Percentiles rank a stretch among this genome's conserved stretches.
phyloP scores from a whole-genome alignment of 2,797 vertebrate genomes.

The Microchirus variegatus region DNA sequence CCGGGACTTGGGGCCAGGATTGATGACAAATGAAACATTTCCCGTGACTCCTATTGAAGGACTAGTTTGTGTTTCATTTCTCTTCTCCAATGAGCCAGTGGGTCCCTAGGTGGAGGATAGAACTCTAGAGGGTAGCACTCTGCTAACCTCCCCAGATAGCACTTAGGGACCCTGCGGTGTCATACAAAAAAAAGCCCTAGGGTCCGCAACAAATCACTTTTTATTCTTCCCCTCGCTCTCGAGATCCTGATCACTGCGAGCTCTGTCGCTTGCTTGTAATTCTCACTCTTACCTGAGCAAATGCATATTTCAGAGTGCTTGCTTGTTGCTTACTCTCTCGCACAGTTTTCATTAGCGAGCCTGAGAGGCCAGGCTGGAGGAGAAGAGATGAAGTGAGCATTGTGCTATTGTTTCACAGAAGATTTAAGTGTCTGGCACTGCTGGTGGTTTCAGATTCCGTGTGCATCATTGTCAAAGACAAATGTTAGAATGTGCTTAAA shows the following conservation, averaged over 20 bases:
- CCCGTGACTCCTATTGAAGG: conserved; percentile 43
- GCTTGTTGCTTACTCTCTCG: conserved; percentile 18
- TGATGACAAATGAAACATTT: conserved; percentile 46
- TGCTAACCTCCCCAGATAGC: conserved; percentile 52
- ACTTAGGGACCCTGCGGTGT: conserved; percentile 41
- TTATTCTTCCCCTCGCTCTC: conserved; percentile 40
- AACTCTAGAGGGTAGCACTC: conserved; percentile 35
- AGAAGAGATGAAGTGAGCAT: conserved; percentile 53
- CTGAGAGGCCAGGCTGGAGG: conserved; percentile 41
- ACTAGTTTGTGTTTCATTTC: conserved; percentile 58
- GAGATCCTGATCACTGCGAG: conserved; percentile 21
- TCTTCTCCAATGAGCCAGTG: conserved; percentile 30
- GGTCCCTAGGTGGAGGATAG: too few species aligned
- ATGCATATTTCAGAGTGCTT: conserved; percentile 33
- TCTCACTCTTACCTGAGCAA: conserved; percentile 25
- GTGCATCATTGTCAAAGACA: conserved; percentile 63
- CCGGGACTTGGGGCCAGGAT: conserved; percentile 14
- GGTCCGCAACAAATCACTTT: conserved; percentile 27
- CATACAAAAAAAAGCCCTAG: conserved; percentile 31
- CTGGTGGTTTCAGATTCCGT: conserved; percentile 65
- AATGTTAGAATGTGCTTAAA: conserved; percentile 68
- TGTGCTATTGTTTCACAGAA: conserved; percentile 61
- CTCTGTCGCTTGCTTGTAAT: neutral
- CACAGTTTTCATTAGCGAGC: conserved; percentile 45
- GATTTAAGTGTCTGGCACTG: conserved; percentile 63